Base-by-base conservation (phyloP, 2,113 vertebrate species). In the Melanocharis versteri region DNA sequence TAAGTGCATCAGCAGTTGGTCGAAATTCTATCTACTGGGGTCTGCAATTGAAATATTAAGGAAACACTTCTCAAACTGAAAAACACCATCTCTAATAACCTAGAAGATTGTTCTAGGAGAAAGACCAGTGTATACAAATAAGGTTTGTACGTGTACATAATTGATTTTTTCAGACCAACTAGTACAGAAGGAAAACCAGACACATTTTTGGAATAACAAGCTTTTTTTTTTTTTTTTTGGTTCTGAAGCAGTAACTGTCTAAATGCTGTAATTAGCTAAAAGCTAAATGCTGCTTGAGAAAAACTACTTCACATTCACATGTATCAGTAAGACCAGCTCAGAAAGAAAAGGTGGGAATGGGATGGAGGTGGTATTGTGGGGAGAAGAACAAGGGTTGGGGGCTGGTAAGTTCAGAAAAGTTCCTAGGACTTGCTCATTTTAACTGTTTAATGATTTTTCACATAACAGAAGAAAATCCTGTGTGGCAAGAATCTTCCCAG, bases 401-500 rank as follows among this genome's bases (percentile, higher is more conserved):
- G 44, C 27, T 76, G 33, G 2, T 62, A 51, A 35, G 13, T 83
- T 94, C 57, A 57, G 79, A 50, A 21, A 79, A 48, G 23, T 90
- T 80, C 72, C 79, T 72, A 51, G 31, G n/a, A 53, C 62, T 69
- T 83, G 18, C 54, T 69, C 5, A 21, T 44, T 95, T 93, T 93
- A 84, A 77, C 72, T 45, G 30, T 45, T 80, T 17, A 77, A 69
- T 83, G 53, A 83, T 86, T 86, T 94, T 88, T 88, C 85, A 72
- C 33, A 10, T 92, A 72, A 85, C n/a, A 80, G 75, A 76, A 79
- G 47, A 71, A 93, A 95, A 88, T 80, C 58, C 62, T 83, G 3
- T 80, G 58, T 89, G 90, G 66, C 86, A 92, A 47, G 68, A 96
- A 83, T 94, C 71, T 94, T 90, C 79, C 88, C 83, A 96, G 85